phyloP scores from a whole-genome alignment of 1,140 invertebrate genomes.

The Anthonomus grandis region DNA sequence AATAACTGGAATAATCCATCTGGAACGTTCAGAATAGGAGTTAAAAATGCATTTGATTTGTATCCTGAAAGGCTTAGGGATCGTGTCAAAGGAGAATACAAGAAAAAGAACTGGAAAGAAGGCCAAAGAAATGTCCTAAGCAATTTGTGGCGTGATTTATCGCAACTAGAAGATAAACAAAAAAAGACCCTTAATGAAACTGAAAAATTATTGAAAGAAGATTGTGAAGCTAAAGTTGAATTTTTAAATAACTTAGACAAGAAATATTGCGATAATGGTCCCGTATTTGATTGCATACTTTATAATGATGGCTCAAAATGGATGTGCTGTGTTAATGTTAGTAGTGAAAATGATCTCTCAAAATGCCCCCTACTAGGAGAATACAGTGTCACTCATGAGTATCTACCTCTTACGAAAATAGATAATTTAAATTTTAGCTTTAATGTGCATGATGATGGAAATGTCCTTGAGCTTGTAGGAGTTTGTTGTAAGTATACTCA shows the following conservation, averaged over 20 bases:
- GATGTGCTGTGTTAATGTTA: slow-evolving; percentile 86
- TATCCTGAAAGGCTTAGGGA: slow-evolving; percentile 83
- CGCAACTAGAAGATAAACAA: slow-evolving; percentile 67
- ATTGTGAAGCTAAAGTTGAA: slow-evolving; percentile 83
- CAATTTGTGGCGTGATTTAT: slow-evolving; percentile 69
- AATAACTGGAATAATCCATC: slow-evolving; percentile 78
- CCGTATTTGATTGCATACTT: slow-evolving; percentile 90
- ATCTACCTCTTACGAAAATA: slow-evolving; percentile 66
- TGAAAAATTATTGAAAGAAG: slow-evolving; percentile 86
- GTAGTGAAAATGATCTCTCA: slow-evolving; percentile 75
- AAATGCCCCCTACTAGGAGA: slow-evolving; percentile 77
- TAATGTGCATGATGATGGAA: slow-evolving; percentile 91
- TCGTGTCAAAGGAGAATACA: slow-evolving; percentile 76
- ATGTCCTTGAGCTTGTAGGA: slow-evolving; percentile 88
- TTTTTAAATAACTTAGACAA: slow-evolving; percentile 81
- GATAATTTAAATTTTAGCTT: slow-evolving; percentile 89
- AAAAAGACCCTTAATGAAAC: slow-evolving; percentile 50
- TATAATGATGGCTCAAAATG: slow-evolving; percentile 82
- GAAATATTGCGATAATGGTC: slow-evolving; percentile 78
- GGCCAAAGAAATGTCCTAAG: slow-evolving; percentile 74
- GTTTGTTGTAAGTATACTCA: slow-evolving; percentile 77
- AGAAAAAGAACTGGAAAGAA: slow-evolving; percentile 83
- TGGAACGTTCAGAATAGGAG: slow-evolving; percentile 78
- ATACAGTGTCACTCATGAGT: slow-evolving; percentile 80
- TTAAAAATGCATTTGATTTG: slow-evolving; percentile 82